These are phyloP conservation scores for Lepidocolaptes lacrymiger DNA, from an alignment of 2,797 vertebrate genomes.

Conservation along the genomic window DNA sequence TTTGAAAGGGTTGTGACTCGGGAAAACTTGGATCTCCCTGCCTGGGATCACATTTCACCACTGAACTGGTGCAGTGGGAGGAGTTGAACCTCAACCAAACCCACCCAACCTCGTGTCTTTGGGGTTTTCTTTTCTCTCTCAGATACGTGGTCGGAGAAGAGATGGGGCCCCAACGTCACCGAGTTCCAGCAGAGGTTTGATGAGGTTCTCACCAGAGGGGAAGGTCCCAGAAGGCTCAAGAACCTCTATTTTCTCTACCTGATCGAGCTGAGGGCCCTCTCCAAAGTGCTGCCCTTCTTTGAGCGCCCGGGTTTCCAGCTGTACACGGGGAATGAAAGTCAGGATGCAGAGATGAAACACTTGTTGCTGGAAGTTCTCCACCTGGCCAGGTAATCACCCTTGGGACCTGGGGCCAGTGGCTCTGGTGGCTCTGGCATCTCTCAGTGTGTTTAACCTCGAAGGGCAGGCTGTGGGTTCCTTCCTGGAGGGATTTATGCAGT, in stretches of 20 bases:
- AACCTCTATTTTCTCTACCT: conserved; percentile 95
- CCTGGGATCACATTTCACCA: accelerated
- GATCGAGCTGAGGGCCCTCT: conserved; percentile 90
- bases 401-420: neutral
- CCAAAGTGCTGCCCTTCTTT: conserved; percentile 90
- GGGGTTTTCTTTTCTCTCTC: neutral
- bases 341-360: conserved; percentile 81
- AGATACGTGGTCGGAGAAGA: conserved; percentile 89
- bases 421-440: neutral
- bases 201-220: conserved; percentile 85
- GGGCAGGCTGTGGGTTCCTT: neutral
- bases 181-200: conserved; percentile 94
- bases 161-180: conserved; percentile 89
- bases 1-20: neutral
- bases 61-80: neutral
- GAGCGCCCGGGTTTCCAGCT: conserved; percentile 83
- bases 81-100: neutral
- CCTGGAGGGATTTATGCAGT: neutral
- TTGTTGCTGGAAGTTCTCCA: conserved; percentile 86
- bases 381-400: conserved; percentile 84
- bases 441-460: neutral
- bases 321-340: conserved; percentile 83
- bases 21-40: neutral
- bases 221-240: conserved; percentile 90
- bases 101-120: accelerated